phyloP scores from a whole-genome alignment of 1,140 invertebrate species.

The roundworm (Caenorhabditis elegans) region WBcel235 BX284606.5:10863501-10864000 shows the following conservation, averaged over 20 bases:
- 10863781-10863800: too few relatives aligned
- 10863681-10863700: not conserved
- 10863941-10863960: conserved; percentile 36
- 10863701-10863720: not conserved
- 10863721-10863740: conserved; percentile 50
- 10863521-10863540: conserved; percentile 72
- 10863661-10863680: not conserved
- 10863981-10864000: conserved; percentile 51
- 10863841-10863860: too few relatives aligned
- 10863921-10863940: not conserved
- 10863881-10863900: too few relatives aligned
- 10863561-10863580: not conserved
- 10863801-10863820: too few relatives aligned
- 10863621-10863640: too few relatives aligned
- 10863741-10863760: conserved; percentile 43
- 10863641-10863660: not conserved
- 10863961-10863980: conserved; percentile 41
- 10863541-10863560: conserved; percentile 22
- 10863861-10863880: too few relatives aligned
- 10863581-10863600: not conserved
- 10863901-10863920: too few relatives aligned
- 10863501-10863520: conserved; percentile 88
- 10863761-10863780: too few relatives aligned
- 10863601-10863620: not conserved
- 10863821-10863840: too few relatives aligned